phyloP scores from a whole-genome alignment of 2,888 invertebrate species.

The Lasioglossum zephyrum region DNA sequence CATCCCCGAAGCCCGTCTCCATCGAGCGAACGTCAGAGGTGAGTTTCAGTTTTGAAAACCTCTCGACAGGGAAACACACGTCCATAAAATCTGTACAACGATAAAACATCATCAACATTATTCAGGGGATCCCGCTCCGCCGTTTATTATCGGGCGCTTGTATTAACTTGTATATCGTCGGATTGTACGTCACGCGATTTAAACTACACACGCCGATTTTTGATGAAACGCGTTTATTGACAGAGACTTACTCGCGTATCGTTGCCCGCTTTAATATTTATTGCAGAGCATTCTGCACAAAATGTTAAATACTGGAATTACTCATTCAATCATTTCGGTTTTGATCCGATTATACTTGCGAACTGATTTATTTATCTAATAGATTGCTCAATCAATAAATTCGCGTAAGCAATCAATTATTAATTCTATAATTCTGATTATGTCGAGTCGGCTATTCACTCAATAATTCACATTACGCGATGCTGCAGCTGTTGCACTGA shows the following conservation, averaged over 20 bases:
- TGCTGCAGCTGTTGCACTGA: not conserved
- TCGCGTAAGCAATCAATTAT: not conserved
- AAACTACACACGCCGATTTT: not conserved
- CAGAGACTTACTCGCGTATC: not conserved
- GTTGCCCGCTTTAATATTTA: not conserved
- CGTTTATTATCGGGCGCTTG: not conserved
- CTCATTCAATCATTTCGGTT: not conserved
- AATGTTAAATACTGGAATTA: not conserved
- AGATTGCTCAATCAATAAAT: not conserved
- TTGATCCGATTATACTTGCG: not conserved
- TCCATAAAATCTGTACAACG: constrained; percentile 13
- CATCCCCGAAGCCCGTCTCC: constrained; percentile 59
- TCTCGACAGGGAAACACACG: not conserved
- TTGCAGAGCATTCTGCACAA: not conserved
- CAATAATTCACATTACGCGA: not conserved
- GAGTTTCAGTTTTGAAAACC: constrained; percentile 51
- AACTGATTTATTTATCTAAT: not conserved
- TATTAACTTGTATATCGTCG: not conserved
- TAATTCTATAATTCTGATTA: not conserved
- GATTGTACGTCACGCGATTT: not conserved
- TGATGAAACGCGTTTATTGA: not conserved
- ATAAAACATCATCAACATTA: not conserved
- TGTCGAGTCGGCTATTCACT: not conserved
- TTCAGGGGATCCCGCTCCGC: not conserved
- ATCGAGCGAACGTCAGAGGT: constrained; percentile 69